Evolutionary conservation across 2,113 vertebrate species (phyloP), one percentile per base, ranked within the genome.

Genomic region (Microcebus tavaratra): DNA sequence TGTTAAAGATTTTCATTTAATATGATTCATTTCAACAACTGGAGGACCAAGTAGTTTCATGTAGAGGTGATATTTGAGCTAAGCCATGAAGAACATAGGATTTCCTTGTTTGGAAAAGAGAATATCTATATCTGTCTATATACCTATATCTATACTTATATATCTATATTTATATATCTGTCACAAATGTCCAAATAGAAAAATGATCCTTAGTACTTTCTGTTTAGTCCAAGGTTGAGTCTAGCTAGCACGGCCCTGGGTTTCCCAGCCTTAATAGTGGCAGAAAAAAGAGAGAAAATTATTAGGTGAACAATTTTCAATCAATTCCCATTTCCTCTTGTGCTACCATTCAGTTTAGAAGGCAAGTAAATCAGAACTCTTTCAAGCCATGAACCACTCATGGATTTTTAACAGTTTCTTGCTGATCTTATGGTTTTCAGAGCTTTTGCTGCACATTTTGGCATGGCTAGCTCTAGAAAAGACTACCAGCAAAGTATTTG

Each of bases 91-190:
- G 27, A 93, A 81, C 27, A 67, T 73, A 72, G 15, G 27, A 83
- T 96, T 95, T 96, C 70, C 59, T 93, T 90, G 82, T 78, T 87
- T 96, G 68, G 45, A 61, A 68, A 93, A 65, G 80, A 27, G 5
- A 94, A 72, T 55, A 55, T 55, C 53, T 55, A 55, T 55, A 20
- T 55, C 53, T 55, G 53, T 55, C 17, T 55, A 55, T 55, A 55
- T 20, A 55, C 18, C 17, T 55, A 55, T 55, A 55, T 55, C 17
- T 55, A 55, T 55, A 55, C 45, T 48, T 55, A 18, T 55, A 18
- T 53, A 34, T 72, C 50, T 45, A 53, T 10, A 12, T 50, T 34
- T 86, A 68, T 78, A 8, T 50, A 36, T 86, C 61, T 78, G 63
- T 68, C 36, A 59, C 39, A 84, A 55, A 17, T 42, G 48, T 73